A percentile compares a stretch with the other conserved stretches of the same genome.
Evolutionary conservation across 2,888 invertebrate species (phyloP).

Genomic region (Caenorhabditis sp.): DNA sequence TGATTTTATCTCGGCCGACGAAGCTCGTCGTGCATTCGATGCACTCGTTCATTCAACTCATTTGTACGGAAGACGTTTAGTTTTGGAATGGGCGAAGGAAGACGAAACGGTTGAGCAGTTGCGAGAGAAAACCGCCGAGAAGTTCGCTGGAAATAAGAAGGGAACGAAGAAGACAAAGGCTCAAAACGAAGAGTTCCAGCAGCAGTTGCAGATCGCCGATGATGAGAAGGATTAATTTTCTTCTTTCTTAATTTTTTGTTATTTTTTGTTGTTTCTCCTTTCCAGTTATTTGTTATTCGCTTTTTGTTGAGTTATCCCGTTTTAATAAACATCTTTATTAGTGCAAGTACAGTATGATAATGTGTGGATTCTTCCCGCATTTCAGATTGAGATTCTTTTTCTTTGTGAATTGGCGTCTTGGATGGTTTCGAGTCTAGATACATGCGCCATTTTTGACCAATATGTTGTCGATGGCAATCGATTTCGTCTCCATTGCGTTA

Average conservation of each 20-base stretch:
- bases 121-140: conserved; percentile 84
- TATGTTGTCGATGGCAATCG: conserved; percentile 76
- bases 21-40: conserved; percentile 96
- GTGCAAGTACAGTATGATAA: background rate
- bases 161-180: conserved; percentile 64
- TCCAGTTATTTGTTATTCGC: conserved; percentile 20
- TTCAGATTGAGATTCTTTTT: conserved; percentile 40
- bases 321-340: background rate
- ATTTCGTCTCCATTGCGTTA: conserved; percentile 63
- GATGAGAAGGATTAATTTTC: conserved; percentile 65
- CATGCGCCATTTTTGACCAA: conserved; percentile 58
- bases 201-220: conserved; percentile 68
- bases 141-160: conserved; percentile 66
- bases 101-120: conserved; percentile 89
- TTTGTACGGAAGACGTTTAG: conserved; percentile 95
- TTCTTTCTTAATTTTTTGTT: conserved; percentile 1
- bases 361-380: conserved; percentile 25
- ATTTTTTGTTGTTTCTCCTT: conserved; percentile 35
- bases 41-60: conserved; percentile 91
- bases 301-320: conserved; percentile 15
- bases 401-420: conserved; percentile 4
- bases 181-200: conserved; percentile 66
- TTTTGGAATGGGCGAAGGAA: conserved; percentile 94
- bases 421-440: conserved; percentile 18
- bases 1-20: conserved; percentile 89